A percentile compares a stretch with the other conserved stretches of the same genome.
These are phyloP conservation scores for Cryptotis parvus DNA, from an alignment of 2,113 vertebrate genomes.

Conservation along the genomic window DNA sequence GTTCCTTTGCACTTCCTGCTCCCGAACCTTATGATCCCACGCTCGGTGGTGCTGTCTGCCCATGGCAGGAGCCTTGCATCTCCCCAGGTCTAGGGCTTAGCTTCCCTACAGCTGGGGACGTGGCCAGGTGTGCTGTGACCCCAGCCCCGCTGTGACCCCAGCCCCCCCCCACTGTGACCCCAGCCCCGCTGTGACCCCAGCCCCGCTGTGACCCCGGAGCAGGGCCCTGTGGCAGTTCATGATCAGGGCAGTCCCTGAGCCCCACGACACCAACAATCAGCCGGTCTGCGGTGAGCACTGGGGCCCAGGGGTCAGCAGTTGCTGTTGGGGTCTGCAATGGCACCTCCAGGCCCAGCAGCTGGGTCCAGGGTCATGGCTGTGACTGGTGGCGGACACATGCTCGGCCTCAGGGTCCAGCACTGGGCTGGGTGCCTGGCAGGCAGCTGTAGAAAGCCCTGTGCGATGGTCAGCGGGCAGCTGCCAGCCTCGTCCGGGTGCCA, in stretches of 20 bases:
- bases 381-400: neutral
- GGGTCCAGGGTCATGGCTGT: neutral
- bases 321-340: neutral
- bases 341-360: neutral
- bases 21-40: neutral
- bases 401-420: neutral
- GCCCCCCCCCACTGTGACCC: too few relatives aligned
- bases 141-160: too few relatives aligned
- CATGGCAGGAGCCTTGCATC: neutral
- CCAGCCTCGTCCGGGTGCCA: too few relatives aligned
- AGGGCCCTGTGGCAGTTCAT: too few relatives aligned
- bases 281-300: neutral
- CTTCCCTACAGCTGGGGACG: neutral
- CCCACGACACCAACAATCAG: accelerated
- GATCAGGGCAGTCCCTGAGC: too few relatives aligned
- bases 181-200: too few relatives aligned
- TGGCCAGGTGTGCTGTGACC: accelerated
- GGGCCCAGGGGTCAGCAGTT: neutral
- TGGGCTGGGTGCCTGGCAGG: neutral
- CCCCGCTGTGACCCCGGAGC: neutral
- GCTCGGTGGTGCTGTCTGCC: neutral
- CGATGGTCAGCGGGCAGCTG: too few relatives aligned
- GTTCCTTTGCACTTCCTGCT: neutral
- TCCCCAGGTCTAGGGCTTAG: neutral
- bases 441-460: too few relatives aligned